Base-by-base conservation (phyloP, 2,888 invertebrate genomes). In the Epiblema foenella region DNA sequence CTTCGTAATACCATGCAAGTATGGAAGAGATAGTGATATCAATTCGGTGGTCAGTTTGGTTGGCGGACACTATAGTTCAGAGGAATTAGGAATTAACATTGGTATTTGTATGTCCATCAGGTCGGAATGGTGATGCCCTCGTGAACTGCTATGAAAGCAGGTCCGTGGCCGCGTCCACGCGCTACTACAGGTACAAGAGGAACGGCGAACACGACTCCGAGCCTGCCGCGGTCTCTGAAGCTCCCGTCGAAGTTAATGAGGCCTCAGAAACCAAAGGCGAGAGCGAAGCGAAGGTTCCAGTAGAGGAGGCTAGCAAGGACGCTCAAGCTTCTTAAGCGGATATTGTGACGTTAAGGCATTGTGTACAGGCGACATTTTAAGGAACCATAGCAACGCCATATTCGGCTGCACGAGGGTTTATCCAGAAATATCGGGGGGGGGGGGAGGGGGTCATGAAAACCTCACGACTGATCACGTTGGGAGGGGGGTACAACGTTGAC, bases 51-150 rank as follows among this genome's bases (percentile, higher is more conserved):
- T n/a, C n/a, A n/a, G n/a, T n/a, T n/a, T n/a, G n/a, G n/a, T n/a
- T n/a, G n/a, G n/a, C n/a, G n/a, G n/a, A n/a, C n/a, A n/a, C n/a
- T n/a, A n/a, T n/a, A n/a, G n/a, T n/a, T n/a, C n/a, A n/a, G n/a
- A n/a, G n/a, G n/a, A n/a, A n/a, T n/a, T 4, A 24, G 33, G 7
- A 33, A 37, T 12, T 60, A 11, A 52, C 18, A 20, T 54, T 54
- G 10, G 20, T 20, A 20, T 56, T n/a, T 39, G 8, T 51, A 18
- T 51, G 18, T 51, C 18, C 17, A 4, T 37, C 94, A 77, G 97
- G 97, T 69, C 94, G 90, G 70, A 89, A 91, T 52, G 95, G 95
- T 20, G 95, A 95, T 81, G 95, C 95, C 1, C 85, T 95, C 15
- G 88, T 94, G 72, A 94, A 94, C 81, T 95, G 95, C 81, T 94